Conservation (phyloP, 2,113 vertebrate species). For the Ibidorhyncha struthersii region DNA sequence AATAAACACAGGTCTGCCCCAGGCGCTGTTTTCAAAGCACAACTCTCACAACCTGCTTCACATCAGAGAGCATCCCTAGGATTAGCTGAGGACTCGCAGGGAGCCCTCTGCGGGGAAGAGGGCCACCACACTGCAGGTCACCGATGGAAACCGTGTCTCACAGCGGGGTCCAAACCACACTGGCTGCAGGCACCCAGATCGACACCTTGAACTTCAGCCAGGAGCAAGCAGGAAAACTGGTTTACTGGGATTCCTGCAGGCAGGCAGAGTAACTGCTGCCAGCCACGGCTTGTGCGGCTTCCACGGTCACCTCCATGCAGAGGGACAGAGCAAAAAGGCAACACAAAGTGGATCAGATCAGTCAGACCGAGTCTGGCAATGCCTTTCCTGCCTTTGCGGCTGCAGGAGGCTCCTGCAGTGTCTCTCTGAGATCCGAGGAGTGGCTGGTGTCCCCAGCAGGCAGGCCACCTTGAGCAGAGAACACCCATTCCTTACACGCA, state of each 20-base stretch:
- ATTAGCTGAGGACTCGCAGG: neutral
- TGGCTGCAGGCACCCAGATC: neutral
- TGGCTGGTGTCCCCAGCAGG: neutral
- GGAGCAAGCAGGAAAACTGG: neutral
- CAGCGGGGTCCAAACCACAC: neutral
- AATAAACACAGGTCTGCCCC: neutral
- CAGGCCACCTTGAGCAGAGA: neutral
- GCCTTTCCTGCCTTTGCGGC: fast-evolving
- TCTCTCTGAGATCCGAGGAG: too few relatives aligned
- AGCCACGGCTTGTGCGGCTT: neutral
- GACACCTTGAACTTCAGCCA: neutral
- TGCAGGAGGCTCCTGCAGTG: neutral
- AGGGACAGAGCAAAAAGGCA: neutral
- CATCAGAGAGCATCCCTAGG: neutral
- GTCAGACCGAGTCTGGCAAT: too few relatives aligned
- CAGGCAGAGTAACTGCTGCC: neutral
- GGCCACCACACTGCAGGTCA: neutral
- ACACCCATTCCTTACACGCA: fast-evolving
- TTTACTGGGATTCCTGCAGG: neutral
- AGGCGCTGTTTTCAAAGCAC: neutral
- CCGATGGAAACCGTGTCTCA: fast-evolving
- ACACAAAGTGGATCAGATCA: neutral
- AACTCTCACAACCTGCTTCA: neutral
- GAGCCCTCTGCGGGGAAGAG: neutral
- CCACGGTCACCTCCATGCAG: neutral